phyloP scores from a whole-genome alignment of 2,888 invertebrate genomes.

The Strigamia maritima region DNA sequence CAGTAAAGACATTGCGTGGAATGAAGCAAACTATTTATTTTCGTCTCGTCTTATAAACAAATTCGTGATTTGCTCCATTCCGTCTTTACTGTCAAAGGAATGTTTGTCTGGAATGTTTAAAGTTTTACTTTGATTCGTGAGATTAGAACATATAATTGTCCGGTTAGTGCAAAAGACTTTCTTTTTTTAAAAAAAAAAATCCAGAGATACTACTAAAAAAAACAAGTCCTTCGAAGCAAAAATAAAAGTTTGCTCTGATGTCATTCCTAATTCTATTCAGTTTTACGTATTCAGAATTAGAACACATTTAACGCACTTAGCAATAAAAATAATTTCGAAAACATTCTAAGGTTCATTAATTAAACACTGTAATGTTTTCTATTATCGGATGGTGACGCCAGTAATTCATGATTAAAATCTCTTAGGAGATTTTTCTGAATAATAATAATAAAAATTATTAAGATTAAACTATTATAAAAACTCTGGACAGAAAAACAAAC shows the following conservation, averaged over 20 bases:
- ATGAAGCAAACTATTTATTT: neutral
- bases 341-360: neutral
- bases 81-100: neutral
- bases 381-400: slow-evolving; percentile 4
- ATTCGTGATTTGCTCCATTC: neutral
- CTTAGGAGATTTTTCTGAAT: neutral
- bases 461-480: slow-evolving; percentile 21
- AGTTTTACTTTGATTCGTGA: slow-evolving; percentile 16
- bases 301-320: neutral
- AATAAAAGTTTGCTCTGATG: neutral
- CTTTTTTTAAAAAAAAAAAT: neutral
- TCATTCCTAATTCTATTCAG: neutral
- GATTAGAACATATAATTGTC: slow-evolving; percentile 11
- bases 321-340: neutral
- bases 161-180: slow-evolving; percentile 1
- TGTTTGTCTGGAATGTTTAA: slow-evolving; percentile 1
- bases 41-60: neutral
- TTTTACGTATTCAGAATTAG: neutral
- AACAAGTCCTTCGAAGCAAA: slow-evolving; percentile 34
- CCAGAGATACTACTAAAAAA: slow-evolving; percentile 16
- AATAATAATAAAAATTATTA: neutral
- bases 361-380: neutral
- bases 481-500: slow-evolving; percentile 13
- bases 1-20: neutral
- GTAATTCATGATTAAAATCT: slow-evolving; percentile 24